phyloP scores from a whole-genome alignment of 37 sponge, comb jelly and placozoan species.

The Axinella damicornis region DNA sequence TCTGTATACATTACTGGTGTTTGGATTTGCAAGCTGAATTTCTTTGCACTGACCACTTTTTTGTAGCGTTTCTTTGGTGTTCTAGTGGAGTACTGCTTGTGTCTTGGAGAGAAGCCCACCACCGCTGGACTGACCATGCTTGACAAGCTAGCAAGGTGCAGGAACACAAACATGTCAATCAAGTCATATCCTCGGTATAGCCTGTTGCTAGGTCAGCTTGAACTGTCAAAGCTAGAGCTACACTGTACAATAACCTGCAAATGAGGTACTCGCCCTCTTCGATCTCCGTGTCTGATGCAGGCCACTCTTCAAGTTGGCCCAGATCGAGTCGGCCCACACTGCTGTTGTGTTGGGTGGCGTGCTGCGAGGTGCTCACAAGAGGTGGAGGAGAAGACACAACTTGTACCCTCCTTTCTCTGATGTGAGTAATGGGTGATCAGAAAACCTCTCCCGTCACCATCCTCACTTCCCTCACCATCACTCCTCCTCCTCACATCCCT shows the following conservation, averaged over 20 bases:
- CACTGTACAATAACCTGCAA: no score
- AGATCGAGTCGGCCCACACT: conserved; percentile 19
- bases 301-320: conserved; percentile 47
- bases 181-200: no score
- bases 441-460: no score
- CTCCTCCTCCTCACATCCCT: no score
- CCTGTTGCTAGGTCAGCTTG: no score
- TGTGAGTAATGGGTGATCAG: no score
- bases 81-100: conserved; percentile 38
- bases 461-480: no score
- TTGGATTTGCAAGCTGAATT: no score
- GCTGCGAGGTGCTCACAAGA: conserved; percentile 18
- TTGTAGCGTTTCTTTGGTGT: conserved; percentile 40
- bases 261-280: no score
- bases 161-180: not conserved
- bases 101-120: conserved; percentile 5
- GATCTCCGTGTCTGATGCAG: conserved; percentile 16
- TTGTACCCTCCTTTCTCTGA: conserved; percentile 19
- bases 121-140: not conserved
- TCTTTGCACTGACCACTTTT: no score
- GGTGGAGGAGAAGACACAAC: not conserved
- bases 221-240: no score
- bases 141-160: conserved; percentile 45
- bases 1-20: not conserved
- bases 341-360: conserved; percentile 14